phyloP scores from a whole-genome alignment of 2,797 vertebrate species.

The Taenioides sp. region DNA sequence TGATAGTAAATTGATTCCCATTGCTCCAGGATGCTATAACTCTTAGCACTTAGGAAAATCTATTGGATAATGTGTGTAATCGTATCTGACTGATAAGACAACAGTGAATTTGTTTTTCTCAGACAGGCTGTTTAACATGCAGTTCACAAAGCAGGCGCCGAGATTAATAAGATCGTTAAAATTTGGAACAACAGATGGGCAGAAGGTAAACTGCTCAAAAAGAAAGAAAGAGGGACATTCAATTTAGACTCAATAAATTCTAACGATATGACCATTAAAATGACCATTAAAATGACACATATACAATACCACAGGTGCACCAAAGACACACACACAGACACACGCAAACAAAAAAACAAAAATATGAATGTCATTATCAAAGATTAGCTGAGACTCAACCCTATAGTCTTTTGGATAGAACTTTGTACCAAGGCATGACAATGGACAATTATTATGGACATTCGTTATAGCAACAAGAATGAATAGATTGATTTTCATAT shows the following conservation, averaged over 20 bases:
- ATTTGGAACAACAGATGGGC: slow-evolving; percentile 1
- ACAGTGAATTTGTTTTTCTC: slow-evolving; percentile 3
- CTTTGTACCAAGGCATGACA: background rate
- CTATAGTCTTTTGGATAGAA: background rate
- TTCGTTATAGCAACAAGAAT: too few species aligned
- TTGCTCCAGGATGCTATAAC: slow-evolving; percentile 21
- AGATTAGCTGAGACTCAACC: background rate
- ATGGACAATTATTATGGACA: too few species aligned
- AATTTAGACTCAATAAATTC: slow-evolving; percentile 1
- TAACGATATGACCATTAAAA: background rate
- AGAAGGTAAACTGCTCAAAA: background rate
- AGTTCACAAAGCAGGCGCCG: background rate
- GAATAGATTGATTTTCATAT: too few species aligned
- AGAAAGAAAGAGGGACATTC: background rate
- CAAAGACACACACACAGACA: background rate
- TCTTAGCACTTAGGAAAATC: slow-evolving; percentile 1
- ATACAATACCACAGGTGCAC: background rate
- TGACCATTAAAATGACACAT: background rate
- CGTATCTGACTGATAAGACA: background rate
- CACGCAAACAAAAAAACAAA: background rate
- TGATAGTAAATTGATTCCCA: slow-evolving; percentile 17
- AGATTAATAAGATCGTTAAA: slow-evolving; percentile 6
- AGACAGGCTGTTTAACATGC: slow-evolving; percentile 1
- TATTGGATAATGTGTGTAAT: slow-evolving; percentile 7
- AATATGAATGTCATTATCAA: background rate